These are phyloP conservation scores for Chamaetylas fuelleborni DNA, from an alignment of 2,113 vertebrate genomes.

Conservation along the genomic window DNA sequence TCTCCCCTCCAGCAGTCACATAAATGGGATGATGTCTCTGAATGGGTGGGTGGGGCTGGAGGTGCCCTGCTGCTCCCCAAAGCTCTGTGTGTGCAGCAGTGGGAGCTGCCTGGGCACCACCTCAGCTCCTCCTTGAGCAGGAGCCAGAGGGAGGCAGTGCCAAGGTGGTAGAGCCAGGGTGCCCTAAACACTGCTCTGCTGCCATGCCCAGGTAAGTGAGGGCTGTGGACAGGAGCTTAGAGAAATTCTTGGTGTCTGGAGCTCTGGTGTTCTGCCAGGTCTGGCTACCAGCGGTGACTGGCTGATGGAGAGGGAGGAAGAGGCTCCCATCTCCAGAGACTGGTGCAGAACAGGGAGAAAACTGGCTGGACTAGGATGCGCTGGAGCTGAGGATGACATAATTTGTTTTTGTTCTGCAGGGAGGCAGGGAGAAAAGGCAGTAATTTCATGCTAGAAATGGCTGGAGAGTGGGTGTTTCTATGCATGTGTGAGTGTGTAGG, in stretches of 20 bases:
- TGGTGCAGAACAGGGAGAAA: background rate
- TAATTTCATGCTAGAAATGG: background rate
- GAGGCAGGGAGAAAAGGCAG: background rate
- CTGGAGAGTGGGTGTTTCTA: conserved; percentile 28
- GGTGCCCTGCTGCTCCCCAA: background rate
- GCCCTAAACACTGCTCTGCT: background rate
- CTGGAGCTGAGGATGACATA: background rate
- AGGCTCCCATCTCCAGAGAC: background rate
- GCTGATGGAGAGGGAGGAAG: background rate
- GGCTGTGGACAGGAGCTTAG: background rate
- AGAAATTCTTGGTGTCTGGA: background rate
- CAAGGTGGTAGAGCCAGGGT: rapidly evolving
- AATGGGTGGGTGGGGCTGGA: rapidly evolving
- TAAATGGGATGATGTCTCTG: background rate
- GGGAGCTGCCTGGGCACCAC: background rate
- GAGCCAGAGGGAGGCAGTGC: background rate
- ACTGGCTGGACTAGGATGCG: background rate
- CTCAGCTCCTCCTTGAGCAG: background rate
- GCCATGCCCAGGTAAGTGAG: background rate
- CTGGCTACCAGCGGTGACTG: rapidly evolving
- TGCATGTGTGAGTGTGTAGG: background rate
- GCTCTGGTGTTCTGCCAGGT: background rate
- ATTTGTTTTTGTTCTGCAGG: background rate
- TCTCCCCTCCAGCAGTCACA: background rate
- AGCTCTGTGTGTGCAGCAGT: background rate